Percentiles rank a stretch among this genome's conserved stretches.
Conservation (phyloP, 2,797 vertebrate genomes). For the Cuculus canorus region DNA sequence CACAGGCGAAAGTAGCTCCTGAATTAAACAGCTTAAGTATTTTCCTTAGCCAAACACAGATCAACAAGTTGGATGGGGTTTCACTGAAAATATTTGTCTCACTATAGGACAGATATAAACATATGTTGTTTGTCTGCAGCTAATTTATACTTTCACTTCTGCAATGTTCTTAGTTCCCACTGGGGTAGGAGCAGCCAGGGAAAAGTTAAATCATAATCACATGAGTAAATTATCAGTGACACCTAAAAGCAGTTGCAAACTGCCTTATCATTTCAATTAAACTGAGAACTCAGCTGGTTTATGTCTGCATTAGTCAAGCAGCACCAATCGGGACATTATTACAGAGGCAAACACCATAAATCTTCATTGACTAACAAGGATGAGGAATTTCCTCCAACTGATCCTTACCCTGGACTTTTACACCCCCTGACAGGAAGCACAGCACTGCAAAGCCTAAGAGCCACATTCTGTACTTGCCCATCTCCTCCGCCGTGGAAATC, state of each 20-base stretch:
- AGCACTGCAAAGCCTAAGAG: background rate
- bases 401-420: background rate
- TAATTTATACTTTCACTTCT: constrained; percentile 53
- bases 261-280: constrained; percentile 46
- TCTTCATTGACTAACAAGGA: constrained; percentile 36
- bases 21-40: constrained; percentile 15
- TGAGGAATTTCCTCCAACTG: constrained; percentile 27
- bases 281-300: constrained; percentile 51
- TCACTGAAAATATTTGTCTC: constrained; percentile 28
- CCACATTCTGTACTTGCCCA: background rate
- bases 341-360: constrained; percentile 47
- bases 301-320: constrained; percentile 43
- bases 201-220: constrained; percentile 25
- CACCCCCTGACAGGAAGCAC: background rate
- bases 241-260: constrained; percentile 60
- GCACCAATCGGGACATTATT: constrained; percentile 36
- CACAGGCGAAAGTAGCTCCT: constrained; percentile 4
- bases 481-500: background rate
- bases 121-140: constrained; percentile 61
- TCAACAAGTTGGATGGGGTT: constrained; percentile 30
- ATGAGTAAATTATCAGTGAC: constrained; percentile 42
- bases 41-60: constrained; percentile 29
- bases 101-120: constrained; percentile 7
- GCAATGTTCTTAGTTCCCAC: constrained; percentile 13
- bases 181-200: background rate